phyloP scores from a whole-genome alignment of 1,140 invertebrate species.

The Lethrus apterus region DNA sequence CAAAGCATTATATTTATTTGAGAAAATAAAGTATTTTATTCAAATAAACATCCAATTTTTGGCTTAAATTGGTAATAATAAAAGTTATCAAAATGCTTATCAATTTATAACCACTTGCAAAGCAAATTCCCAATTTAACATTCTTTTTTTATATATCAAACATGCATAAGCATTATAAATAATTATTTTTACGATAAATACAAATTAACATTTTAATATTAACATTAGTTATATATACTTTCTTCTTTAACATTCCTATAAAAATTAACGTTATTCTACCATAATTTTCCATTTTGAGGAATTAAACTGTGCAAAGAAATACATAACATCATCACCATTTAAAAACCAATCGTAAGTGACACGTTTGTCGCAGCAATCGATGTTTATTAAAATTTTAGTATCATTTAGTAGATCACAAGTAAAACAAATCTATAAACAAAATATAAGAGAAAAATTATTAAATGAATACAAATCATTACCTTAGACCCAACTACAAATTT shows the following conservation, averaged over 20 bases:
- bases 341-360: conserved; percentile 8
- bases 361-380: conserved; percentile 22
- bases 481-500: conserved; percentile 27
- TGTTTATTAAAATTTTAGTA: conserved; percentile 26
- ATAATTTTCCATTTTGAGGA: conserved; percentile 6
- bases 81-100: too few species aligned
- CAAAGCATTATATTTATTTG: too few species aligned
- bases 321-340: conserved; percentile 4
- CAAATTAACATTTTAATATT: not conserved
- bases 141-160: too few species aligned
- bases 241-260: not conserved
- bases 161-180: too few species aligned
- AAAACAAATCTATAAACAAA: conserved; percentile 30
- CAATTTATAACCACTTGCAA: too few species aligned
- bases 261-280: conserved; percentile 4
- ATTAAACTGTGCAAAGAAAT: conserved; percentile 5
- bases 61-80: too few species aligned
- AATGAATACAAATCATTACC: conserved; percentile 17
- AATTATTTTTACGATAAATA: conserved; percentile 1
- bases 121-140: too few species aligned
- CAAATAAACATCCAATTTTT: too few species aligned
- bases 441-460: not conserved
- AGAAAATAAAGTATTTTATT: too few species aligned
- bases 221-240: too few species aligned
- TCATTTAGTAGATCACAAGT: conserved; percentile 23